A percentile compares a stretch with the other conserved stretches of the same genome.
Conservation (phyloP, 2,113 vertebrate species). For the Cebidichthys violaceus region DNA sequence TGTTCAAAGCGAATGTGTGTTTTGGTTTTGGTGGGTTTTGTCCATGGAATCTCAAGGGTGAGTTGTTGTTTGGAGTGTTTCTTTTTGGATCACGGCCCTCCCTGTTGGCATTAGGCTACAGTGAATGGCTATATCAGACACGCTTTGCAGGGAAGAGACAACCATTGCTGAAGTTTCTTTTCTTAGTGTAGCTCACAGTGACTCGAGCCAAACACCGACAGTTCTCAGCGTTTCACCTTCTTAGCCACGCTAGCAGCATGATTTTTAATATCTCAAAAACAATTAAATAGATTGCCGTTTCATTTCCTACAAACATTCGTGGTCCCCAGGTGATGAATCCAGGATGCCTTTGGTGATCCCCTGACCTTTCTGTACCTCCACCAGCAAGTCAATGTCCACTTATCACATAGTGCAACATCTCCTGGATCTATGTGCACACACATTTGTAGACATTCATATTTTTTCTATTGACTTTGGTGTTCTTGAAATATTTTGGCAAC, state of each 20-base stretch:
- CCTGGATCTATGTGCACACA: background rate
- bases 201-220: conserved; percentile 5
- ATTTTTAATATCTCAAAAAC: no score
- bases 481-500: background rate
- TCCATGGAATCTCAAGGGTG: background rate
- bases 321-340: background rate
- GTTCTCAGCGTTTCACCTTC: conserved; percentile 9
- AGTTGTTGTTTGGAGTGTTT: conserved; percentile 46
- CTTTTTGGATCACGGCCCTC: conserved; percentile 40
- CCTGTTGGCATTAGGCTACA: conserved; percentile 42
- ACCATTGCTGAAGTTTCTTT: conserved; percentile 46
- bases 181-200: conserved; percentile 12
- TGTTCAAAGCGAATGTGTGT: conserved; percentile 36
- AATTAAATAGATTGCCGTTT: background rate
- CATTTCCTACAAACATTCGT: background rate
- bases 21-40: conserved; percentile 1
- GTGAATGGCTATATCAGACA: conserved; percentile 70
- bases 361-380: background rate
- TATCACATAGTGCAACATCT: background rate
- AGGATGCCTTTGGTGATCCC: background rate
- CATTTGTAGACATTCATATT: background rate
- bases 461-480: background rate
- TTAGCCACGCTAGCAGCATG: background rate
- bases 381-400: background rate
- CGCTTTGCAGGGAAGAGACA: conserved; percentile 58